These are phyloP conservation scores for Scyliorhinus canicula DNA, from an alignment of 2,797 vertebrate species.

Conservation along the genomic window DNA sequence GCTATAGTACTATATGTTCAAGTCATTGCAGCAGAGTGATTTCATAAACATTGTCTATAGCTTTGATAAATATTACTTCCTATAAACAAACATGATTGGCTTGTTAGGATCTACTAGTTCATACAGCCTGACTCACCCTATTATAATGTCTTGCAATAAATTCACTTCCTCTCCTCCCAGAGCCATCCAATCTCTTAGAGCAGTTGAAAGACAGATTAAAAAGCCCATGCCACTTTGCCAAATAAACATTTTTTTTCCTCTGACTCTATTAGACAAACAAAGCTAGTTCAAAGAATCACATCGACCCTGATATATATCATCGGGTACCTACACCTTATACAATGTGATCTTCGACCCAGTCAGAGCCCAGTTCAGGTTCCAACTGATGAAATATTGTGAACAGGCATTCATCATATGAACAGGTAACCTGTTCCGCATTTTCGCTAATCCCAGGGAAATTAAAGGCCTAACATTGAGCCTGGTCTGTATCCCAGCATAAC, in stretches of 20 bases:
- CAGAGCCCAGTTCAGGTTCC: no score
- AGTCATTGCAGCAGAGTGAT: neutral
- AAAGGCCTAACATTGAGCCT: neutral
- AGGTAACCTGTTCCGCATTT: neutral
- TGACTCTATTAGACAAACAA: neutral
- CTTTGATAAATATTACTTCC: neutral
- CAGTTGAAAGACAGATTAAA: neutral
- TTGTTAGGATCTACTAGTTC: neutral
- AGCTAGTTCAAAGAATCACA: neutral
- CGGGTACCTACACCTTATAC: neutral
- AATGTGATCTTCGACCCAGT: neutral
- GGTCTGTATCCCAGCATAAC: neutral
- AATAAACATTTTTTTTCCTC: neutral
- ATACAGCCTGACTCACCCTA: neutral
- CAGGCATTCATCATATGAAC: neutral
- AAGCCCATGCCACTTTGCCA: no score
- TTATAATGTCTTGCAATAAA: neutral
- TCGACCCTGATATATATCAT: neutral
- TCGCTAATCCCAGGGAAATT: neutral
- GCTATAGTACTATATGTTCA: neutral
- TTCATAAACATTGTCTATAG: neutral
- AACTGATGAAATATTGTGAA: no score
- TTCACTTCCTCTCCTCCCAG: neutral
- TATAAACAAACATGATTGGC: neutral
- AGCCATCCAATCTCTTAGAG: neutral